Evolutionary conservation across 1,140 invertebrate species (phyloP).

Genomic region (Musca domestica): DNA sequence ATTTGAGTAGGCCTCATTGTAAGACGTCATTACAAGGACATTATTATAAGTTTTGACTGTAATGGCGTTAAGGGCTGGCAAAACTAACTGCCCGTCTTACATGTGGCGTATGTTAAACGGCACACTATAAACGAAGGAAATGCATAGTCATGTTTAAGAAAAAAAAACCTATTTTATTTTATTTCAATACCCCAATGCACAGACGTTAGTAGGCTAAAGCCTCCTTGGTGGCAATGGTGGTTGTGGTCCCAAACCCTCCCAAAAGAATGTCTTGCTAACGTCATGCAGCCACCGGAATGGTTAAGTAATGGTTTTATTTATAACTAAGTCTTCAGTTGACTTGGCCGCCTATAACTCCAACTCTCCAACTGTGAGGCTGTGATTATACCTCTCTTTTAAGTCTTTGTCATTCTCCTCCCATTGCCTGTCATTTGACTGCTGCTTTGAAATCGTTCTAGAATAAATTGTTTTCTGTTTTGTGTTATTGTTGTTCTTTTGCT

Average conservation of each 20-base stretch:
- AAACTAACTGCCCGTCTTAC: no score
- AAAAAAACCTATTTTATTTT: no score
- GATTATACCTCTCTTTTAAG: background rate
- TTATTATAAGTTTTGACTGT: constrained; percentile 11
- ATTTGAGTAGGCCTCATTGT: constrained; percentile 19
- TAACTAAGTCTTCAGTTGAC: background rate
- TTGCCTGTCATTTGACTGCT: background rate
- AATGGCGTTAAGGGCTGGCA: constrained; percentile 2
- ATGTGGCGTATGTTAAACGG: no score
- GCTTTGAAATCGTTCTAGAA: background rate
- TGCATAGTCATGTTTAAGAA: no score
- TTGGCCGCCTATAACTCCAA: no score
- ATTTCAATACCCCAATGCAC: no score
- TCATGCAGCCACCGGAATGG: background rate
- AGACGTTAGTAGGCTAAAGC: no score
- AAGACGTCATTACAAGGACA: constrained; percentile 20
- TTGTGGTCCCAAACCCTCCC: no score
- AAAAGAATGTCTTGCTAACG: no score
- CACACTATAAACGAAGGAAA: no score
- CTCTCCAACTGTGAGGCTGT: background rate
- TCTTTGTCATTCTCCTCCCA: no score
- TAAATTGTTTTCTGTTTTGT: background rate
- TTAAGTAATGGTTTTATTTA: constrained; percentile 9
- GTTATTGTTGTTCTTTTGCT: no score
- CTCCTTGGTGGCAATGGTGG: background rate